Evolutionary conservation across 2,797 vertebrate species (phyloP), one percentile per base, ranked within the genome.

Genomic region (Discoglossus pictus): DNA sequence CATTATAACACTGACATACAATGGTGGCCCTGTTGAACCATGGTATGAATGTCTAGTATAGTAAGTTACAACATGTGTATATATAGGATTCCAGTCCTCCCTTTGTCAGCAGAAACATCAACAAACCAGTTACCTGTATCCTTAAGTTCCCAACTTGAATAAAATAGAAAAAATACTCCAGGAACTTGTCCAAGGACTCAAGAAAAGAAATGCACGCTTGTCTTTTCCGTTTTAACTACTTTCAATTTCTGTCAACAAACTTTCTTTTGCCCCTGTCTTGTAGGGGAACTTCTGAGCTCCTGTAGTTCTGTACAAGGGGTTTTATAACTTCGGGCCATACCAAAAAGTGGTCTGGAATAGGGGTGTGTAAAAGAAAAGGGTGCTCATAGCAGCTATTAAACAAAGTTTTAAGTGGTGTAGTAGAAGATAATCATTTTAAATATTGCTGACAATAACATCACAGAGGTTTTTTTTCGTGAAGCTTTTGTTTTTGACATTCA

Each of bases 281-380:
- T 40, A 38, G 15, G 39, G 20, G 35, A 18, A 36, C 39, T 27
- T 46, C n/a, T 50, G 17, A 68, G 47, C 27, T 6, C 12, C 11
- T 18, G 47, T 0, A 2, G 13, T 9, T 9, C 9, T 4, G 13
- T 11, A 20, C 51, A 31, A 21, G 36, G 5, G 7, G 1, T 34
- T 50, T 40, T 56, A 56, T 48, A 55, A 36, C 35, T 48, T 70
- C 51, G 6, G 67, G 23, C 24, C 7, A 50, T 55, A 63, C 67
- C 51, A 70, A 55, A 4, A 12, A 3, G 1, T 12, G 1, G 2
- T 0, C 2, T 11, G 0, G 2, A 8, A 16, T 40, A 40, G 53
- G 53, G 35, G 53, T 9, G 7, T 24, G 9, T 17, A 15, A 39
- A 40, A n/a, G n/a, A n/a, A 50, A 6, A 3, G 8, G 3, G 10